Conservation (phyloP, 2,888 invertebrate species). For the Chymomyza fuscimana region DNA sequence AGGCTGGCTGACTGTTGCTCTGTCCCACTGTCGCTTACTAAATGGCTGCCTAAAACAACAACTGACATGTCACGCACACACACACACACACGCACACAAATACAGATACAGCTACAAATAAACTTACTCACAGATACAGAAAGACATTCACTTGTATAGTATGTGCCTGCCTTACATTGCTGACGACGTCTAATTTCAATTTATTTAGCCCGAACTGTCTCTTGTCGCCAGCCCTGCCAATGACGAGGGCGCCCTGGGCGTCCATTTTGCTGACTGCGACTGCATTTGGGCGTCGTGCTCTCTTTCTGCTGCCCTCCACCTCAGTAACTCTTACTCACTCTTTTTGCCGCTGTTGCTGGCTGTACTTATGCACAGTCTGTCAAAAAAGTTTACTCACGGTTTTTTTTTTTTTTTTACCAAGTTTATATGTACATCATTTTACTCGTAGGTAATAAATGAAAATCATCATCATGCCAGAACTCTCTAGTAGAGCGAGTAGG, state of each 20-base stretch:
- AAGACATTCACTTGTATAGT: conserved; percentile 1
- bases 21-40: neutral
- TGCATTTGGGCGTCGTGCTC: neutral
- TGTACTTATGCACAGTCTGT: too few relatives aligned
- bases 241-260: neutral
- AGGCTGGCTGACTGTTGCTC: neutral
- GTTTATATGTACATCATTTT: too few relatives aligned
- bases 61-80: conserved; percentile 32
- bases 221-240: neutral
- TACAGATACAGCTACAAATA: neutral
- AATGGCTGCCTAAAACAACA: neutral
- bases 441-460: too few relatives aligned
- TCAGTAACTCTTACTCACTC: neutral
- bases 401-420: too few relatives aligned
- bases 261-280: conserved; percentile 7
- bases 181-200: conserved; percentile 70
- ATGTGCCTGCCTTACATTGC: conserved; percentile 44
- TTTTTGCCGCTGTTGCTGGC: neutral
- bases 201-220: conserved; percentile 60
- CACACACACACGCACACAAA: neutral
- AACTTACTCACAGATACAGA: neutral
- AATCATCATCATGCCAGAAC: too few relatives aligned
- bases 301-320: neutral
- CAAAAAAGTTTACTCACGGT: too few relatives aligned
- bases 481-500: too few relatives aligned